Conservation (phyloP, 2,888 invertebrate genomes). For the Limenitis camilla region DNA sequence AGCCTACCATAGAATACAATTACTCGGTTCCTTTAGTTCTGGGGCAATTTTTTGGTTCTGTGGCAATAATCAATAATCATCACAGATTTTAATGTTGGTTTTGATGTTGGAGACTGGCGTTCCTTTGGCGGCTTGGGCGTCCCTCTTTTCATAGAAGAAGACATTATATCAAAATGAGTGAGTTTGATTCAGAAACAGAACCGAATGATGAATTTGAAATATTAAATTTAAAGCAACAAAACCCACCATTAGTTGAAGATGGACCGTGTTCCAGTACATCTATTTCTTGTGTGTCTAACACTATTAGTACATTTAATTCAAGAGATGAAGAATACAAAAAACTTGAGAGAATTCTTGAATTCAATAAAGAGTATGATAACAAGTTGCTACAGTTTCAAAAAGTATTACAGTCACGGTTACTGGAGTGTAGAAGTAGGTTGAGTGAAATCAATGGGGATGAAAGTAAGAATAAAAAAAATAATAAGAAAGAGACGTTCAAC, state of each 20-base stretch:
- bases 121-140: too few relatives aligned
- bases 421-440: constrained; percentile 48
- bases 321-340: constrained; percentile 28
- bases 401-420: constrained; percentile 39
- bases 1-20: too few relatives aligned
- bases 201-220: constrained; percentile 37
- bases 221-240: constrained; percentile 35
- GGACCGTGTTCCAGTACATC: constrained; percentile 23
- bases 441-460: constrained; percentile 27
- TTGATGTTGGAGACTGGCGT: too few relatives aligned
- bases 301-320: constrained; percentile 12
- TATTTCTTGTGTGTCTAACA: constrained; percentile 19
- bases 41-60: too few relatives aligned
- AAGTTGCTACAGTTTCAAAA: constrained; percentile 45
- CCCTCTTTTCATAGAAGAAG: neutral
- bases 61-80: too few relatives aligned
- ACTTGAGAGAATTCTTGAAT: constrained; percentile 42
- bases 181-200: constrained; percentile 31
- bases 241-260: constrained; percentile 34
- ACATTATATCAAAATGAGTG: constrained; percentile 16
- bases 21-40: too few relatives aligned
- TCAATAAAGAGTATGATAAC: constrained; percentile 54
- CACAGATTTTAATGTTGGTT: too few relatives aligned
- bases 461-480: constrained; percentile 23
- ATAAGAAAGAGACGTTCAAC: constrained; percentile 33